Conservation (phyloP, 2,113 vertebrate species). For the Murina feae region DNA sequence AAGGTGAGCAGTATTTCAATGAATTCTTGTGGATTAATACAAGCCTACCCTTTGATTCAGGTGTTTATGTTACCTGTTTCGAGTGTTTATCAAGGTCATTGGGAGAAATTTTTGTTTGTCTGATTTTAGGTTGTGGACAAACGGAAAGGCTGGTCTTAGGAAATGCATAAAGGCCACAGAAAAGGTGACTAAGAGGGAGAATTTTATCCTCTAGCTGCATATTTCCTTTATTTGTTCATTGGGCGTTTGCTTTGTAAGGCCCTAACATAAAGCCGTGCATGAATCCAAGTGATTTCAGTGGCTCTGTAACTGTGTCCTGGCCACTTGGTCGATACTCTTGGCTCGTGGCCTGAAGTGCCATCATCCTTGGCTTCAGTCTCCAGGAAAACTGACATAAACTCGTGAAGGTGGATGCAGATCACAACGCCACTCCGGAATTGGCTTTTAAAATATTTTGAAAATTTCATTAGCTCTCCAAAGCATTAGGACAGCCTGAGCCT, state of each 20-base stretch:
- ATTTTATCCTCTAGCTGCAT: neutral
- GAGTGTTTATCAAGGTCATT: neutral
- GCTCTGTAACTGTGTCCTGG: neutral
- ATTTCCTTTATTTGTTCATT: neutral
- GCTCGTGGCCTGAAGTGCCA: neutral
- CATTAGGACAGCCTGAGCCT: constrained; percentile 12
- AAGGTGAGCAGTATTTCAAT: neutral
- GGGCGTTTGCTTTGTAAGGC: neutral
- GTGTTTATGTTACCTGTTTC: neutral
- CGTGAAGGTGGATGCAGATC: neutral
- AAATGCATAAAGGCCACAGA: neutral
- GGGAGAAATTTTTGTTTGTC: neutral
- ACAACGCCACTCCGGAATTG: constrained; percentile 22
- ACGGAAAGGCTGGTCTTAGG: neutral
- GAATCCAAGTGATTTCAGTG: neutral
- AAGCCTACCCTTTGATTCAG: neutral
- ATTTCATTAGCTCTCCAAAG: constrained; percentile 36
- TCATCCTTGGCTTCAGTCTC: constrained; percentile 1
- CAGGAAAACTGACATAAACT: constrained; percentile 28
- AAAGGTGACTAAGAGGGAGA: neutral
- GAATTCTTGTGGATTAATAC: neutral
- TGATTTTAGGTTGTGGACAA: neutral
- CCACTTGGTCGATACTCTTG: neutral
- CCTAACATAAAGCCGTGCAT: neutral
- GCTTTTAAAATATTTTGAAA: constrained; percentile 62